Evolutionary conservation across 2,797 vertebrate species (phyloP).

Genomic region (Phataginus tetradactyla): DNA sequence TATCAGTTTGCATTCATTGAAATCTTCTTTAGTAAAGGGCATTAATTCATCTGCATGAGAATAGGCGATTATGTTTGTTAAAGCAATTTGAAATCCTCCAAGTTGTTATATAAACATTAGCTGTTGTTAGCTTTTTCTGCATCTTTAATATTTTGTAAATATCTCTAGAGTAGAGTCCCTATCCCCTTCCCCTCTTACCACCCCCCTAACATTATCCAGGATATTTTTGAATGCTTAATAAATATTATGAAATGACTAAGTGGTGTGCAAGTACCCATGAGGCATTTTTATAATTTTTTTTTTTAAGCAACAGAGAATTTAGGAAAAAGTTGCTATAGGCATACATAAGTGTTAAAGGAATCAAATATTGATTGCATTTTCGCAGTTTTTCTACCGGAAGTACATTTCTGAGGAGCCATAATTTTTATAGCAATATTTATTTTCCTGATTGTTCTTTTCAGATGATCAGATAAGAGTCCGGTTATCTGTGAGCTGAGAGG

Average conservation of each 20-base stretch:
- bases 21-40: neutral
- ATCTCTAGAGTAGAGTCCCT: neutral
- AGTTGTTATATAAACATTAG: neutral
- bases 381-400: neutral
- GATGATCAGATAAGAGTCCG: neutral
- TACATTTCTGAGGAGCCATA: neutral
- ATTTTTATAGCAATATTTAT: slow-evolving; percentile 25
- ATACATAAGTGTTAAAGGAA: neutral
- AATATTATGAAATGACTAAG: neutral
- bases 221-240: slow-evolving; percentile 18
- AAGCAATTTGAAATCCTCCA: slow-evolving; percentile 4
- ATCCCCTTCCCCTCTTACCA: neutral
- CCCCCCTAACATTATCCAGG: neutral
- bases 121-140: neutral
- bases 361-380: neutral
- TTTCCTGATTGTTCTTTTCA: slow-evolving; percentile 33
- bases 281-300: neutral
- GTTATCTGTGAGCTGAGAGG: slow-evolving; percentile 41
- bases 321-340: neutral
- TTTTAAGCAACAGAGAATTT: neutral
- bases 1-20: neutral
- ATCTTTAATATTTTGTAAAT: slow-evolving; percentile 36
- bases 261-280: neutral
- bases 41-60: neutral
- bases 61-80: neutral